These are phyloP conservation scores for Limanda limanda DNA, from an alignment of 2,113 vertebrate species.

Conservation along the genomic window DNA sequence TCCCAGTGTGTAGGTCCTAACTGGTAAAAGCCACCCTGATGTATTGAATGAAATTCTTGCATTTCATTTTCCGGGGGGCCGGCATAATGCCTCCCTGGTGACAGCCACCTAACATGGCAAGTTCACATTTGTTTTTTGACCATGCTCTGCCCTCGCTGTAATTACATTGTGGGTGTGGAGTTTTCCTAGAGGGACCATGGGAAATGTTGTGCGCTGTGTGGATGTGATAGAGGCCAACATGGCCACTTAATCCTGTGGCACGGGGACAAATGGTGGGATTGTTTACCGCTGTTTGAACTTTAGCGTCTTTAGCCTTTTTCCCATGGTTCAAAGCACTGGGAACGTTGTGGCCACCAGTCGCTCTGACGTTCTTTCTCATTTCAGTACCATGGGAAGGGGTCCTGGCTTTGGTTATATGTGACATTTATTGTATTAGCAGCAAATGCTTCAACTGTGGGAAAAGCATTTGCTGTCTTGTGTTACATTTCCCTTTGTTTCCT, in stretches of 20 bases:
- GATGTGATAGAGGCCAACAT: slow-evolving; percentile 29
- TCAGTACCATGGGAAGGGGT: slow-evolving; percentile 5
- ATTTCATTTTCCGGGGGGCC: slow-evolving; percentile 5
- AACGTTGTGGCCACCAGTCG: slow-evolving; percentile 16
- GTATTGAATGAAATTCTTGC: slow-evolving; percentile 17
- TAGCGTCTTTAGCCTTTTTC: slow-evolving; percentile 20
- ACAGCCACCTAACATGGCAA: slow-evolving; percentile 33
- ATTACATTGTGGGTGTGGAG: slow-evolving; percentile 45
- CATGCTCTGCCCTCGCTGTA: slow-evolving; percentile 13
- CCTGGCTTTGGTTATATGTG: slow-evolving; percentile 2
- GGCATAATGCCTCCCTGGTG: slow-evolving; percentile 4
- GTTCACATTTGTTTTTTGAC: slow-evolving; percentile 37
- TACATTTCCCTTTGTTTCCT: slow-evolving; percentile 15
- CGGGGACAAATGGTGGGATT: slow-evolving; percentile 18
- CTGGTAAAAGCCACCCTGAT: slow-evolving; percentile 37
- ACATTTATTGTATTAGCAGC: background rate
- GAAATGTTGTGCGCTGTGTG: slow-evolving; percentile 39
- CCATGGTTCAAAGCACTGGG: slow-evolving; percentile 18
- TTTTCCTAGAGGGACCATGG: slow-evolving; percentile 41
- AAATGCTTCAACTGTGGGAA: background rate
- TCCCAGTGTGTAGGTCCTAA: slow-evolving; percentile 17
- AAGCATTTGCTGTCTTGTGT: background rate
- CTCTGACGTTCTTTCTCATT: slow-evolving; percentile 1
- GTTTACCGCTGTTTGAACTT: slow-evolving; percentile 19
- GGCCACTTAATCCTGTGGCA: slow-evolving; percentile 41